Conservation (phyloP, 2,888 invertebrate species). For the Onchidella celtica region DNA sequence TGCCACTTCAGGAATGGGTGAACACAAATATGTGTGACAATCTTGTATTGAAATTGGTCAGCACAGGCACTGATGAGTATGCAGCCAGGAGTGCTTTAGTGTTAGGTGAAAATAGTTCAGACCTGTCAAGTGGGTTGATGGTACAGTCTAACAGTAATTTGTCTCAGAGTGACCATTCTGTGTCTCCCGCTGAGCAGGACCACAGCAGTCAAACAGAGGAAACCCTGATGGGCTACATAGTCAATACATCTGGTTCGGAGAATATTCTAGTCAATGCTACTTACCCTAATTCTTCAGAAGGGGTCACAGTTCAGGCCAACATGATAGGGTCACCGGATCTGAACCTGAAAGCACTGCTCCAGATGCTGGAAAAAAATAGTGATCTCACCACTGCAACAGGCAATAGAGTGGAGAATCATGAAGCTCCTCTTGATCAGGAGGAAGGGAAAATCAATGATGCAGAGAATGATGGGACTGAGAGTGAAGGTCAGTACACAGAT, state of each 20-base stretch:
- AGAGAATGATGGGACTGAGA: not conserved
- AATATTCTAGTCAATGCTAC: not conserved
- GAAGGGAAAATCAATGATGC: not conserved
- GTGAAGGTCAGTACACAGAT: not conserved
- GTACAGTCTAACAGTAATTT: not conserved
- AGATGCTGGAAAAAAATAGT: conserved; percentile 39
- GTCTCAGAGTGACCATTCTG: not conserved
- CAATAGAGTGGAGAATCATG: too few species aligned
- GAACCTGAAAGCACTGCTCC: conserved; percentile 39
- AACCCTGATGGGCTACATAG: not conserved
- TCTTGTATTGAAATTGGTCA: conserved; percentile 26
- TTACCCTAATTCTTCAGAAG: not conserved
- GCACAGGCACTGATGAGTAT: not conserved
- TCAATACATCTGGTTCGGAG: not conserved
- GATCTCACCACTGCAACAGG: conserved; percentile 7
- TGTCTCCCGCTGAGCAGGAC: not conserved
- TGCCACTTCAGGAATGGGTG: conserved; percentile 25
- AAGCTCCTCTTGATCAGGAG: not conserved
- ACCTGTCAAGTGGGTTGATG: not conserved
- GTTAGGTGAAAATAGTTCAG: not conserved
- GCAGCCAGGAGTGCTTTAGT: not conserved
- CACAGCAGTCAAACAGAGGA: not conserved
- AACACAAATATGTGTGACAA: conserved; percentile 36
- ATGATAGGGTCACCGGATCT: conserved; percentile 26
- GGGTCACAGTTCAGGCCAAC: not conserved